These are phyloP conservation scores for Anser cygnoides DNA, from an alignment of 2,113 vertebrate genomes.

Conservation along the genomic window DNA sequence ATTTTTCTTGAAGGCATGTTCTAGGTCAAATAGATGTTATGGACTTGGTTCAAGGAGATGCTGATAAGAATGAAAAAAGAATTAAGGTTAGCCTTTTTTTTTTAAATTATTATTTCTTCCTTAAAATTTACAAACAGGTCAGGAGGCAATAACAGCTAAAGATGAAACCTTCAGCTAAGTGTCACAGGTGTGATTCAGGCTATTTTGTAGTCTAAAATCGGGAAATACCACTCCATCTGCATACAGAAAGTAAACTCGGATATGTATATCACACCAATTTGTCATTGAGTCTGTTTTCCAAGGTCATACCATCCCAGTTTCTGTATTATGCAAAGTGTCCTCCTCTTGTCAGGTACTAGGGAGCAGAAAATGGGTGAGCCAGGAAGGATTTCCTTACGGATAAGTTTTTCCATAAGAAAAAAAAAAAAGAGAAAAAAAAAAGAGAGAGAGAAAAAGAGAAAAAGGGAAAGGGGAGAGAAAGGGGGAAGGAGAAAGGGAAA, in stretches of 20 bases:
- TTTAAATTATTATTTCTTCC: background rate
- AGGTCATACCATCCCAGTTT: background rate
- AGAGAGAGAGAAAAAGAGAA: too few species aligned
- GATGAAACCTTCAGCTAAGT: background rate
- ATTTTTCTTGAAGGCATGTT: background rate
- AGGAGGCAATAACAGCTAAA: background rate
- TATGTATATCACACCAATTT: background rate
- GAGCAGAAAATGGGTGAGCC: background rate
- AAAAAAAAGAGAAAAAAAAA: too few species aligned
- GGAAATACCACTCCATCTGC: background rate
- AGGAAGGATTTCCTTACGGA: too few species aligned
- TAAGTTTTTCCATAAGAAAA: too few species aligned
- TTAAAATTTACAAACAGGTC: background rate
- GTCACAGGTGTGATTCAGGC: background rate
- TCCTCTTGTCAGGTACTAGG: background rate
- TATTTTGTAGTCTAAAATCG: background rate
- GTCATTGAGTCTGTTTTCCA: background rate
- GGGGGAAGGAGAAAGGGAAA: too few species aligned
- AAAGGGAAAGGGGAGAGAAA: too few species aligned
- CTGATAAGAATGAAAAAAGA: background rate
- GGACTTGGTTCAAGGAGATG: background rate
- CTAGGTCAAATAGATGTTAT: background rate
- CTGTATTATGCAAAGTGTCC: background rate
- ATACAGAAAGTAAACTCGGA: background rate
- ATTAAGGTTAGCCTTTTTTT: background rate